These are phyloP conservation scores for Turdus rufiventris DNA, from an alignment of 2,113 vertebrate genomes.

Conservation along the genomic window DNA sequence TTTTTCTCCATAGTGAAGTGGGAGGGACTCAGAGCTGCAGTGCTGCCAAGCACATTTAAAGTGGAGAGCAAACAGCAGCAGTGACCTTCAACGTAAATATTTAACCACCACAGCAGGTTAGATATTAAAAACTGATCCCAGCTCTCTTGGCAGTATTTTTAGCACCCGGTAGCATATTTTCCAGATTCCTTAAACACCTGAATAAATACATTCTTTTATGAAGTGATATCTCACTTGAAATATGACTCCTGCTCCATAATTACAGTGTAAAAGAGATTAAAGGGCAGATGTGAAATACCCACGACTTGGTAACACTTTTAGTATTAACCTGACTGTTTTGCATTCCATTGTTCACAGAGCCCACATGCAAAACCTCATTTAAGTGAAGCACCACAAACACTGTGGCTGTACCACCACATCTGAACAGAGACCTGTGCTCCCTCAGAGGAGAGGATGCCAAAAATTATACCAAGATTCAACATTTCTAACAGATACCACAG, in stretches of 20 bases:
- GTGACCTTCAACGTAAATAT: slow-evolving; percentile 33
- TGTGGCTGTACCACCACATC: not conserved
- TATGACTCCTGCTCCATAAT: not conserved
- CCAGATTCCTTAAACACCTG: not conserved
- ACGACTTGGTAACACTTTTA: not conserved
- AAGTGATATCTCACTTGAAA: not conserved
- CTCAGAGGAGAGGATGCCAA: not conserved
- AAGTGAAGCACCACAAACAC: not conserved
- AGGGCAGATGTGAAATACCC: not conserved
- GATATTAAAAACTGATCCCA: not conserved
- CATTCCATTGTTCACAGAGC: fast-evolving
- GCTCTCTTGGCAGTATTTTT: not conserved
- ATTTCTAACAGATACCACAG: not conserved
- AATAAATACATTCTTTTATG: not conserved
- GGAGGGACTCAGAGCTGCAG: not conserved
- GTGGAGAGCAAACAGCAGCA: not conserved
- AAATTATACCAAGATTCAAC: not conserved
- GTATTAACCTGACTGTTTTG: not conserved
- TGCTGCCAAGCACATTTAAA: not conserved
- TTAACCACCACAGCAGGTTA: slow-evolving; percentile 8
- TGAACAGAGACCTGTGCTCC: not conserved
- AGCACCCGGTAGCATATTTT: not conserved
- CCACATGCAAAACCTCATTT: not conserved
- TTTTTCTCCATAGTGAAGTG: not conserved
- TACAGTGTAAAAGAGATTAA: not conserved